These are phyloP conservation scores for Eupeodes latifasciatus DNA, from an alignment of 2,888 invertebrate genomes.

Conservation along the genomic window DNA sequence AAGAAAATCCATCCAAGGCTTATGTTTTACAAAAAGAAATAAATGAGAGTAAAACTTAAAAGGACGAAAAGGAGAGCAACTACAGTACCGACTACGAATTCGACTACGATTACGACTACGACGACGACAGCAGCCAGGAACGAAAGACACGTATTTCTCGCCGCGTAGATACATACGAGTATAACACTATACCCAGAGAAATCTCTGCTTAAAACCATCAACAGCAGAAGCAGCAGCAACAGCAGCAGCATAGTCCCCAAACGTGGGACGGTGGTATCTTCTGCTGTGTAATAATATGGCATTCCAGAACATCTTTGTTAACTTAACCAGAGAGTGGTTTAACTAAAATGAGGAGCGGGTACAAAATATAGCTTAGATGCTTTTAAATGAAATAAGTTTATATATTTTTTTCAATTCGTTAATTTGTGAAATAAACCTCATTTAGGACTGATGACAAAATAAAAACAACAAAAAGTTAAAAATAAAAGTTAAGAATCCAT, in stretches of 20 bases:
- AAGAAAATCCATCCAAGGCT: slow-evolving; percentile 29
- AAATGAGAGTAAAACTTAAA: slow-evolving; percentile 54
- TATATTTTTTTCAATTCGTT: slow-evolving; percentile 40
- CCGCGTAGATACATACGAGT: too few species aligned
- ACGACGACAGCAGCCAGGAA: not conserved
- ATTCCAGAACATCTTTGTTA: slow-evolving; percentile 75
- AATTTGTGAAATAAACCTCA: slow-evolving; percentile 11
- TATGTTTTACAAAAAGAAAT: slow-evolving; percentile 17
- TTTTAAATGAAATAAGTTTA: slow-evolving; percentile 43
- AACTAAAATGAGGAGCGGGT: slow-evolving; percentile 49
- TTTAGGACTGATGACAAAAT: not conserved
- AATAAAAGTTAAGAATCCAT: not conserved
- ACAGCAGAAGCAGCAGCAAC: slow-evolving; percentile 25
- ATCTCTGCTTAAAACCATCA: slow-evolving; percentile 67
- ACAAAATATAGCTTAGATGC: slow-evolving; percentile 41
- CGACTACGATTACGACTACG: too few species aligned
- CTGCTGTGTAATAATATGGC: slow-evolving; percentile 57
- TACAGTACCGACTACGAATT: too few species aligned
- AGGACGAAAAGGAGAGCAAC: slow-evolving; percentile 45
- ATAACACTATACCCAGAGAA: slow-evolving; percentile 57
- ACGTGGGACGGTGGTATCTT: slow-evolving; percentile 69
- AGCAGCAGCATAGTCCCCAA: slow-evolving; percentile 36
- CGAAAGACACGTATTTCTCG: slow-evolving; percentile 31
- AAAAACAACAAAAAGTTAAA: too few species aligned
- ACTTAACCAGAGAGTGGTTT: slow-evolving; percentile 74